phyloP scores from a whole-genome alignment of 2,888 invertebrate genomes.

The Drosophila yooni region DNA sequence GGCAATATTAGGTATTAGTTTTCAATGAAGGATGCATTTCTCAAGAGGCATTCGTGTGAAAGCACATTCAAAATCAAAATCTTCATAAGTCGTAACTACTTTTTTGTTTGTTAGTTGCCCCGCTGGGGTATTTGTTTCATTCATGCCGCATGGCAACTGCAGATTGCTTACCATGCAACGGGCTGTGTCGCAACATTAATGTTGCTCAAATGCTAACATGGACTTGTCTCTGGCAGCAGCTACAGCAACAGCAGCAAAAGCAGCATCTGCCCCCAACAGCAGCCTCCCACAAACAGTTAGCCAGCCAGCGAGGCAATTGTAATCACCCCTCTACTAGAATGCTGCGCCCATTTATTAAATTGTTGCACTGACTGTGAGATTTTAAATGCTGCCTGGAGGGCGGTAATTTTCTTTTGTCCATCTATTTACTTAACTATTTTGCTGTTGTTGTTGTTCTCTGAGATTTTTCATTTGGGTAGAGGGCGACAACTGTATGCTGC shows the following conservation, averaged over 20 bases:
- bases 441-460: conserved; percentile 21
- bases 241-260: conserved; percentile 29
- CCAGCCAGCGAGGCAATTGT: conserved; percentile 39
- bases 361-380: conserved; percentile 52
- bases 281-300: conserved; percentile 32
- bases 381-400: conserved; percentile 46
- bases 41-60: not conserved
- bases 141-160: conserved; percentile 43
- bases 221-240: conserved; percentile 66
- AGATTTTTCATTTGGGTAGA: conserved; percentile 37
- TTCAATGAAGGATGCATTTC: no score
- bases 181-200: conserved; percentile 56
- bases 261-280: conserved; percentile 10
- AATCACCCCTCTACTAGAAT: not conserved
- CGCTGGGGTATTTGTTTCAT: conserved; percentile 38
- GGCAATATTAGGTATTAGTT: not conserved
- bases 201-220: conserved; percentile 66
- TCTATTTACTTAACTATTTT: conserved; percentile 58
- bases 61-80: not conserved
- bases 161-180: conserved; percentile 21
- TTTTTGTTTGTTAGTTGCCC: not conserved
- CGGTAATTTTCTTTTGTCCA: conserved; percentile 63
- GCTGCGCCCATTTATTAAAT: conserved; percentile 55
- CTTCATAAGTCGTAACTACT: not conserved
- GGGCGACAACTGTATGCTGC: conserved; percentile 29